Base-by-base conservation (phyloP, 2,797 vertebrate species). In the Tinamus major region DNA sequence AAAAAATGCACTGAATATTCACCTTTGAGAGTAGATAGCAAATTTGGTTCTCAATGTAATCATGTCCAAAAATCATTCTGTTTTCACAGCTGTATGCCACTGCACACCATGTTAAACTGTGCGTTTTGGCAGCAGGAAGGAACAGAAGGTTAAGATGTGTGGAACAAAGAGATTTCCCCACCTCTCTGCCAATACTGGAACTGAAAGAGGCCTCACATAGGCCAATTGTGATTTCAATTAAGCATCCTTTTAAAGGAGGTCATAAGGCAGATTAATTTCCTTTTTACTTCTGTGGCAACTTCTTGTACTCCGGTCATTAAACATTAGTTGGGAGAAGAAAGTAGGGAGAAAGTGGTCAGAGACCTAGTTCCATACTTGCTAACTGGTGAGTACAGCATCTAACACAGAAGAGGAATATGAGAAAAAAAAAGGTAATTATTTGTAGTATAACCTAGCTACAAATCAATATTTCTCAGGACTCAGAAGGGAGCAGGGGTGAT, bases 31-130 rank as follows among this genome's bases (percentile, higher is more conserved):
- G 79, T 84, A 92, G 86, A 92, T 69, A 90, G 62, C 48, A 96
- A 94, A 96, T 96, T 88, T 93, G 31, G 27, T 89, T 96, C 89
- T 96, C 76, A 71, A 9, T 95, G 63, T 85, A 95, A 95, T 93
- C 79, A 49, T 41, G 74, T 69, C 75, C 77, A 80, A 92, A 89
- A 93, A 83, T 94, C 85, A 61, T 74, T 94, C 88, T 95, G 89
- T 95, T 96, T 96, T 95, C 95, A 95, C 93, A 97, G 95, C 95
- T 96, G 96, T 81, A 77, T 93, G 77, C 82, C 79, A 87, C 90
- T 74, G 88, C 90, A 92, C 55, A 88, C 74, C 75, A 33, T 81
- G 86, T 92, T 87, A 95, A 96, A 92, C 88, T 85, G 58, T 87
- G 53, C 48, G 78, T 93, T 94, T 96, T 92, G 85, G 79, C 87